Evolutionary conservation across 2,113 vertebrate genomes (phyloP).

Genomic region (Eclectus roratus): DNA sequence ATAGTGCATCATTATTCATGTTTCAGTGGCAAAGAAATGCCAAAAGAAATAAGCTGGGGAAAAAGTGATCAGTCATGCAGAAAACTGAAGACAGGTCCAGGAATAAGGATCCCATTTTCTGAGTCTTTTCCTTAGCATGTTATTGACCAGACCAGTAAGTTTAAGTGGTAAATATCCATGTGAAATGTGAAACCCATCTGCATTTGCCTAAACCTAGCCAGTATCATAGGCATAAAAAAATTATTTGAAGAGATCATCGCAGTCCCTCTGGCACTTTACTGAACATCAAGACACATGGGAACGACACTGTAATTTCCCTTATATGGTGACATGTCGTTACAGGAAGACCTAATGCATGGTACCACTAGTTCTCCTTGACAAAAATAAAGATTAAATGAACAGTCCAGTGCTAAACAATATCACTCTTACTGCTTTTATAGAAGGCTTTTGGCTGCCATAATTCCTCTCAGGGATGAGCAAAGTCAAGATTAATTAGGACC

Average conservation of each 20-base stretch:
- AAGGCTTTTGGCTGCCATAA: not conserved
- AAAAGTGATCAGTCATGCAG: not conserved
- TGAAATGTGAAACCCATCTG: not conserved
- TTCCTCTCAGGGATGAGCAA: not conserved
- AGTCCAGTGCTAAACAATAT: not conserved
- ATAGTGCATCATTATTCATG: not conserved
- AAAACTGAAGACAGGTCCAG: not conserved
- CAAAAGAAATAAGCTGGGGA: not conserved
- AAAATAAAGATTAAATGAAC: not conserved
- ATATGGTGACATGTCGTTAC: not conserved
- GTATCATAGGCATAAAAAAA: not conserved
- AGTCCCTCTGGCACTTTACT: not conserved
- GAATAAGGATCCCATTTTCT: not conserved
- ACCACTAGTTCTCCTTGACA: not conserved
- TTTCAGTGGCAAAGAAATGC: not conserved
- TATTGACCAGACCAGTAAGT: not conserved
- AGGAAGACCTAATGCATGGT: not conserved
- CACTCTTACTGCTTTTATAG: not conserved
- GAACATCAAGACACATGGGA: not conserved
- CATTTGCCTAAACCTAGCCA: not conserved
- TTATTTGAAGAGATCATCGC: fast-evolving
- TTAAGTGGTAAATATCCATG: not conserved
- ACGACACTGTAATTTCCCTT: not conserved
- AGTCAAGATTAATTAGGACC: not conserved
- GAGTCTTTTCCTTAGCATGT: not conserved